Evolutionary conservation across 2,888 invertebrate species (phyloP).

Genomic region (Meliscaeva auricollis): DNA sequence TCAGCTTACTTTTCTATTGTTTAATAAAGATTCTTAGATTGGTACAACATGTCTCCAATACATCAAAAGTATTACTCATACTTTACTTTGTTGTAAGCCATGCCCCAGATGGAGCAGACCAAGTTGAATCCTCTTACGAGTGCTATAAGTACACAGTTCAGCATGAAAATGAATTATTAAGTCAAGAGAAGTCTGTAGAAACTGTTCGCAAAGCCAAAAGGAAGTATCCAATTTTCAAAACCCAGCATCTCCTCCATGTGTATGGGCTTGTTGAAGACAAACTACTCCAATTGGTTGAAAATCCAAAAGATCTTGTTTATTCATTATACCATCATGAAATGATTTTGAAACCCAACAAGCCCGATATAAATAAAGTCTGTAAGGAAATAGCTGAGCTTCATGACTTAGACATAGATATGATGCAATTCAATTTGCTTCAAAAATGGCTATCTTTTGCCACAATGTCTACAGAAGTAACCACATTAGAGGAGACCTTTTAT

Average conservation of each 20-base stretch:
- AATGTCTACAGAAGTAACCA: slow-evolving; percentile 78
- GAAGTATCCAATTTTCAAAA: slow-evolving; percentile 83
- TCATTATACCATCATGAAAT: slow-evolving; percentile 82
- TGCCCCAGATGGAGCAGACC: slow-evolving; percentile 83
- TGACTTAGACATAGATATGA: slow-evolving; percentile 79
- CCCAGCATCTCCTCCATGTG: slow-evolving; percentile 82
- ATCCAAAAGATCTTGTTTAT: slow-evolving; percentile 82
- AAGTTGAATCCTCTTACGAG: slow-evolving; percentile 83
- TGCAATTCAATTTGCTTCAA: slow-evolving; percentile 82
- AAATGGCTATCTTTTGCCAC: slow-evolving; percentile 82
- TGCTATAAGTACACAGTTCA: slow-evolving; percentile 82
- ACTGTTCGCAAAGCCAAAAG: slow-evolving; percentile 82
- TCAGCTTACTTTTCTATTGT: neutral
- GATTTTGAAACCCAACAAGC: slow-evolving; percentile 81
- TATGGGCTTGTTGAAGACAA: slow-evolving; percentile 82
- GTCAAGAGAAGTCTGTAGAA: slow-evolving; percentile 80
- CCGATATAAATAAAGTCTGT: slow-evolving; percentile 82
- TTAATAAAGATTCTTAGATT: slow-evolving; percentile 80
- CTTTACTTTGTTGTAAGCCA: slow-evolving; percentile 83
- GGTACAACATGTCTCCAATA: slow-evolving; percentile 80
- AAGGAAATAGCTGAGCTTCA: slow-evolving; percentile 82
- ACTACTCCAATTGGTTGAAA: slow-evolving; percentile 81
- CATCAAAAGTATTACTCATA: slow-evolving; percentile 81
- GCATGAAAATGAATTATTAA: slow-evolving; percentile 78
- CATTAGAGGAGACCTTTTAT: slow-evolving; percentile 83